These are phyloP conservation scores for Drosophila testacea DNA, from an alignment of 2,888 invertebrate genomes.

Conservation along the genomic window DNA sequence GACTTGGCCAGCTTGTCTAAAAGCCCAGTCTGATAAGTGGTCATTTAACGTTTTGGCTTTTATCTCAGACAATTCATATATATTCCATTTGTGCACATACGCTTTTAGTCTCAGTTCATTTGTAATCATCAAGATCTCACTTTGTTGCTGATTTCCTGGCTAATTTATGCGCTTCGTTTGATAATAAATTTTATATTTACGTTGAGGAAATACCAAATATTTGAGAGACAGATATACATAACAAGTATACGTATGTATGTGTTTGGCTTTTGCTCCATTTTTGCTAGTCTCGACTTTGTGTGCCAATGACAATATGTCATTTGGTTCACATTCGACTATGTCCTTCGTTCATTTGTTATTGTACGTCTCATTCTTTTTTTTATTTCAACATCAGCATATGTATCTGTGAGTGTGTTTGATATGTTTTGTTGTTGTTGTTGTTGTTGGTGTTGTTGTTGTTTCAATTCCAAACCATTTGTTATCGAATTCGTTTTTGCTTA, in stretches of 20 bases:
- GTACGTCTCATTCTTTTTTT: constrained; percentile 7
- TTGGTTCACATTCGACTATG: constrained; percentile 64
- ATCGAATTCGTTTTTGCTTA: constrained; percentile 75
- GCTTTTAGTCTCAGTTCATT: constrained; percentile 47
- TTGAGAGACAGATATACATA: constrained; percentile 16
- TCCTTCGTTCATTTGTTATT: constrained; percentile 55
- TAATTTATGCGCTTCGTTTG: constrained; percentile 79
- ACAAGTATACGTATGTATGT: constrained; percentile 4
- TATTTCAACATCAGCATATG: constrained; percentile 45
- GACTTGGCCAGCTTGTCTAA: constrained; percentile 1
- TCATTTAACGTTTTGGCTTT: constrained; percentile 1
- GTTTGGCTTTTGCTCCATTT: constrained; percentile 27
- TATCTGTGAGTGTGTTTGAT: constrained; percentile 36
- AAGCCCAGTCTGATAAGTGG: constrained; percentile 23
- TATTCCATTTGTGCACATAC: constrained; percentile 1
- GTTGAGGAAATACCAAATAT: constrained; percentile 68
- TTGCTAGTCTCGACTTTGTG: constrained; percentile 31
- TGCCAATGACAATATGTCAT: constrained; percentile 77
- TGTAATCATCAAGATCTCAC: constrained; percentile 56
- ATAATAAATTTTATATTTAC: constrained; percentile 80
- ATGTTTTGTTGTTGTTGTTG: constrained; percentile 58
- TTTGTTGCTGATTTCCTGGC: constrained; percentile 67
- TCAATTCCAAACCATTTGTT: constrained; percentile 77
- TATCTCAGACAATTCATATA: constrained; percentile 3
- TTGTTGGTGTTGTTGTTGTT: constrained; percentile 65